phyloP scores from a whole-genome alignment of 1,140 invertebrate species.

The Aradophagus sp. region DNA sequence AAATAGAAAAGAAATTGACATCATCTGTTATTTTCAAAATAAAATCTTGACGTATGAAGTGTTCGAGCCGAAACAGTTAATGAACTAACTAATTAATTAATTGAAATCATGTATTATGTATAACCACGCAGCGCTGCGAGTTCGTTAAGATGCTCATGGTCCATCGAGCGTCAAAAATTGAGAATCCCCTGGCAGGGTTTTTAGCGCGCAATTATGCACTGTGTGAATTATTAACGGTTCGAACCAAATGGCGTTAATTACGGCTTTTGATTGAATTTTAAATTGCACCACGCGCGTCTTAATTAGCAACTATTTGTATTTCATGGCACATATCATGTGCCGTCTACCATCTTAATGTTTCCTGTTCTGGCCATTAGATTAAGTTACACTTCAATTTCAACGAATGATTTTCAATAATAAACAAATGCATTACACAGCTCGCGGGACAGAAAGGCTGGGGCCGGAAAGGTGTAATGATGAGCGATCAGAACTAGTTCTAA shows the following conservation, averaged over 20 bases:
- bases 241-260: constrained; percentile 35
- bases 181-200: background rate
- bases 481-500: constrained; percentile 16
- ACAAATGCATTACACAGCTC: no score
- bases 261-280: constrained; percentile 16
- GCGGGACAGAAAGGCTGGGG: background rate
- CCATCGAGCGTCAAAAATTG: constrained; percentile 27
- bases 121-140: background rate
- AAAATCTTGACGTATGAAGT: no score
- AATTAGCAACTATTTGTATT: constrained; percentile 32
- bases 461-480: constrained; percentile 10
- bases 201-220: constrained; percentile 22
- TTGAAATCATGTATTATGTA: constrained; percentile 17
- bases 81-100: constrained; percentile 17
- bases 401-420: no score
- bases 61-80: no score
- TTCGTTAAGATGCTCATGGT: constrained; percentile 20
- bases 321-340: constrained; percentile 11
- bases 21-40: no score
- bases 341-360: constrained; percentile 12
- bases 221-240: constrained; percentile 31
- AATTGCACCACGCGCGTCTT: constrained; percentile 15
- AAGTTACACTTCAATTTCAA: background rate
- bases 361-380: constrained; percentile 11
- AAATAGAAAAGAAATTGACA: no score